A percentile compares a stretch with the other conserved stretches of the same genome.
phyloP scores from a whole-genome alignment of 2,113 vertebrate species.

The Alces alces region DNA sequence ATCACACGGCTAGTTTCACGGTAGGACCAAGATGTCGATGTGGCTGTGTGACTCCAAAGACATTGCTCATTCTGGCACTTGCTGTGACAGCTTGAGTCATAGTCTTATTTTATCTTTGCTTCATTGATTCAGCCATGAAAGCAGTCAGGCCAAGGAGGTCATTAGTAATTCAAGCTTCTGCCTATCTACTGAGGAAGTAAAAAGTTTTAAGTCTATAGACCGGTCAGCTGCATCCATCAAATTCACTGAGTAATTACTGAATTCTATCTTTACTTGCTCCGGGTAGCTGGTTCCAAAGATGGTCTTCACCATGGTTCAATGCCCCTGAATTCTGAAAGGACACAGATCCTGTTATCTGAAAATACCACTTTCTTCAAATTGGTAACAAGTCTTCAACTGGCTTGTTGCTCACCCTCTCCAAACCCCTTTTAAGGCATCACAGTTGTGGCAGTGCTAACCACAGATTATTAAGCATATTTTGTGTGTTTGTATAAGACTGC shows the following conservation, averaged over 20 bases:
- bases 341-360: not conserved
- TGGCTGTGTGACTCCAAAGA: not conserved
- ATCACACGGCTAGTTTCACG: not conserved
- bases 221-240: constrained; percentile 17
- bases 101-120: constrained; percentile 60
- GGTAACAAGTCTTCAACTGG: not conserved
- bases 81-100: constrained; percentile 45
- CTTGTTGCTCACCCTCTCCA: not conserved
- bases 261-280: constrained; percentile 24
- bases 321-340: not conserved
- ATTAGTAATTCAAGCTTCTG: constrained; percentile 65
- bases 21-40: not conserved
- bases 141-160: constrained; percentile 41
- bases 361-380: not conserved
- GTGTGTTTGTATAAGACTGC: not conserved
- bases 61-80: not conserved
- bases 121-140: constrained; percentile 48
- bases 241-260: constrained; percentile 9
- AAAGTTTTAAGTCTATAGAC: constrained; percentile 22
- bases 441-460: not conserved
- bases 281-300: not conserved
- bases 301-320: not conserved
- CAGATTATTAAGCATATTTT: not conserved
- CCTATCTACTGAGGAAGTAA: not conserved
- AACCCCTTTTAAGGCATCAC: not conserved